Evolutionary conservation across 1,140 invertebrate genomes (phyloP).

Genomic region (Pantala flavescens): DNA sequence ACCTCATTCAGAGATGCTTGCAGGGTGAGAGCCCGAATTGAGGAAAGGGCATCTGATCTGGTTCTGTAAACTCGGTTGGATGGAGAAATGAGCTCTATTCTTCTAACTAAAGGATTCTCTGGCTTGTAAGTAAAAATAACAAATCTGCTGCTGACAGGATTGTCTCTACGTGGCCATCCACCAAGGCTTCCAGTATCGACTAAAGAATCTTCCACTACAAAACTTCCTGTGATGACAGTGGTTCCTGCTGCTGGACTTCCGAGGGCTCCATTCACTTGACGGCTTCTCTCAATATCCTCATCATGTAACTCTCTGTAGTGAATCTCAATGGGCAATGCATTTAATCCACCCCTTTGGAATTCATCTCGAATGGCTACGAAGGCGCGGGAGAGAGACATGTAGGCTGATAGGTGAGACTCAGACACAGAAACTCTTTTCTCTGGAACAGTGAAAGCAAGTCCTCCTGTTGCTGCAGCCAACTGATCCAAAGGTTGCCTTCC

Average conservation of each 20-base stretch:
- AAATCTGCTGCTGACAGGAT: conserved; percentile 27
- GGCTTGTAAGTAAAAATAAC: conserved; percentile 38
- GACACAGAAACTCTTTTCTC: conserved; percentile 41
- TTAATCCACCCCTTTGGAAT: conserved; percentile 38
- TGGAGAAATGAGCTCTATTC: conserved; percentile 36
- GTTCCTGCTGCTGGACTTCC: background rate
- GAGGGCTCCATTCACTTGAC: background rate
- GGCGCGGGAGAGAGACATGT: conserved; percentile 41
- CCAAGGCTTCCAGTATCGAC: conserved; percentile 32
- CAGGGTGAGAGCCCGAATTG: conserved; percentile 40
- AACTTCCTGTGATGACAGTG: conserved; percentile 32
- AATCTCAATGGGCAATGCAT: conserved; percentile 42
- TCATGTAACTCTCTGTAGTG: conserved; percentile 15
- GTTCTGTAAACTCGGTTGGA: conserved; percentile 33
- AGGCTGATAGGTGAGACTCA: conserved; percentile 37
- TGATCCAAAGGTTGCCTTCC: conserved; percentile 32
- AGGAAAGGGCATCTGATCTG: conserved; percentile 35
- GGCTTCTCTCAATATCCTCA: background rate
- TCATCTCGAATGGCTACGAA: conserved; percentile 37
- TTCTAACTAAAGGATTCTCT: conserved; percentile 37
- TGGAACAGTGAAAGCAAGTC: conserved; percentile 37
- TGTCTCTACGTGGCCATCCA: background rate
- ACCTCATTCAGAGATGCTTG: conserved; percentile 41
- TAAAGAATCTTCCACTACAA: conserved; percentile 37
- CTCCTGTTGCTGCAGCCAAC: conserved; percentile 36